Conservation (phyloP, 1,140 invertebrate species). For the Cydia pomonella region DNA sequence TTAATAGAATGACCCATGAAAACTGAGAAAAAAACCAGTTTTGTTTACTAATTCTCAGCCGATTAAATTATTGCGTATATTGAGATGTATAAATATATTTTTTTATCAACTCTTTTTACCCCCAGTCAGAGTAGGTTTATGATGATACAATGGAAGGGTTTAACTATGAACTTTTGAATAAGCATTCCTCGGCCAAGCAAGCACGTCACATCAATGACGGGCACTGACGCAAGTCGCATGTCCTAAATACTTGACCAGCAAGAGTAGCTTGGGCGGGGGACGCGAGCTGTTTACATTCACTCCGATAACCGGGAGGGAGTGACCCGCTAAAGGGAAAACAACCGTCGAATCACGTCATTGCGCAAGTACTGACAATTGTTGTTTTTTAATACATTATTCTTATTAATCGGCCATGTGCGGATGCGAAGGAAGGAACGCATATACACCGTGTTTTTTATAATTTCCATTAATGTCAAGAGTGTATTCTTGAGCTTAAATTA, state of each 20-base stretch:
- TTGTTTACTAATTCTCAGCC: no score
- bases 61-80: no score
- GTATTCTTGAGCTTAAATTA: no score
- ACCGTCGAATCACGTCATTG: neutral
- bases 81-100: no score
- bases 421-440: neutral
- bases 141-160: neutral
- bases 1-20: neutral
- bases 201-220: constrained; percentile 2
- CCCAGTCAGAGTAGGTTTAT: no score
- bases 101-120: no score
- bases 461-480: no score
- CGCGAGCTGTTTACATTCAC: constrained; percentile 28
- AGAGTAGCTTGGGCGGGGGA: neutral
- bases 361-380: neutral
- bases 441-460: no score
- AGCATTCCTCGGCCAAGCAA: neutral
- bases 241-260: constrained; percentile 10
- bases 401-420: neutral
- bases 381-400: neutral
- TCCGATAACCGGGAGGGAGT: constrained; percentile 26
- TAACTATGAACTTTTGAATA: neutral
- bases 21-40: neutral
- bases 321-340: constrained; percentile 21
- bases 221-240: constrained; percentile 9